Evolutionary conservation across 2,888 invertebrate species (phyloP), one percentile per base, ranked within the genome.

Genomic region (Platynereis dumerilii): DNA sequence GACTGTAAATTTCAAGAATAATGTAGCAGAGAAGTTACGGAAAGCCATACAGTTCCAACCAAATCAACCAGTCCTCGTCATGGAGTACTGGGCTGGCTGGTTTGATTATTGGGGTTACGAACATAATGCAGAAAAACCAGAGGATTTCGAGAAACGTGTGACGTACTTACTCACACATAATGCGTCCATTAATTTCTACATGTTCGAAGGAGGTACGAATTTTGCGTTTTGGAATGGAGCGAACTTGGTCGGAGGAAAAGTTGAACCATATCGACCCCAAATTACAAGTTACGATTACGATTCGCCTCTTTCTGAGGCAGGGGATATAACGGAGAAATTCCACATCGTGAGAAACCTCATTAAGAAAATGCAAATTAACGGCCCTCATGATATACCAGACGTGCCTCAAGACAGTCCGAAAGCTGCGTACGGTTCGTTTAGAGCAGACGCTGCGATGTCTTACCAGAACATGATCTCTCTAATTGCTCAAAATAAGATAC

Each of bases 181-280:
- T 26, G 70, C 69, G 2, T 72, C 72, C 0, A 66, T 72, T 12
- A 72, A 72, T 48, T 68, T 72, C 62, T 72, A 72, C 66, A 71
- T 72, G 71, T 71, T 72, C 54, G 66, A 65, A 12, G 72, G 72
- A 22, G 72, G 72, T 10, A 72, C 72, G 0, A 72, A 71, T 55
- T 72, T 71, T 61, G 71, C 55, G 5, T 71, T 72, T 52, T 69
- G 63, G 58, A 68, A 68, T 54, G 72, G 72, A 24, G 72, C 68
- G 1, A 68, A 71, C 44, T 34, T 5, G 34, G 34, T 34, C 34
- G 12, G 55, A 52, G 57, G 26, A 10, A 28, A 17, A 20, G n/a
- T 26, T 10, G 12, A 57, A n/a, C n/a, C 12, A 12, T 65, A 62
- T 29, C 3, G 10, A 24, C 62, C 71, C 2, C 68, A 67, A 1